Evolutionary conservation across 2,113 vertebrate species (phyloP).

Genomic region (Vulpes vulpes): DNA sequence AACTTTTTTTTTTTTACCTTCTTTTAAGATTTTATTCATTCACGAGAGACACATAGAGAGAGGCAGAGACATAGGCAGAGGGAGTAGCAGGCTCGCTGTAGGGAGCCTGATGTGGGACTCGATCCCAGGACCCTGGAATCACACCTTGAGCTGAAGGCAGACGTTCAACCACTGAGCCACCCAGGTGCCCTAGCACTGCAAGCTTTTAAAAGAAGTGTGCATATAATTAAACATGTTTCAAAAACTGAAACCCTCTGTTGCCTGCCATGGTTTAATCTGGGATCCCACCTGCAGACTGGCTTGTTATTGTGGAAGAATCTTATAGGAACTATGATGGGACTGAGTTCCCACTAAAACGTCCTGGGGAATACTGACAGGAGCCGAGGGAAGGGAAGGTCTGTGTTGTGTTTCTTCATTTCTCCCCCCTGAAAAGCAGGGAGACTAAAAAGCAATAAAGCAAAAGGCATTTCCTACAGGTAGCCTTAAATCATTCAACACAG

Average conservation of each 20-base stretch:
- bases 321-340: background rate
- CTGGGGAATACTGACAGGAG: background rate
- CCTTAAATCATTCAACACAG: slow-evolving; percentile 90
- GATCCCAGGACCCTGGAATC: too few relatives aligned
- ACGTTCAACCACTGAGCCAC: too few relatives aligned
- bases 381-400: slow-evolving; percentile 58
- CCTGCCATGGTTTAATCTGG: background rate
- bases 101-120: too few relatives aligned
- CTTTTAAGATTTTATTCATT: too few relatives aligned
- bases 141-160: too few relatives aligned
- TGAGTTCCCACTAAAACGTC: slow-evolving; percentile 38
- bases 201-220: background rate
- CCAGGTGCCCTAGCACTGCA: background rate
- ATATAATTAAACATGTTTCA: background rate
- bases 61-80: too few relatives aligned
- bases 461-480: slow-evolving; percentile 91
- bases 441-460: slow-evolving; percentile 86
- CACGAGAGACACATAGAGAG: too few relatives aligned
- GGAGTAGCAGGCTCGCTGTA: too few relatives aligned
- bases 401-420: slow-evolving; percentile 67
- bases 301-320: background rate
- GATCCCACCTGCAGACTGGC: background rate
- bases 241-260: accelerated
- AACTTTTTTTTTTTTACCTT: background rate
- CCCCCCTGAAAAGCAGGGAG: slow-evolving; percentile 58